Percentiles rank a stretch among this genome's conserved stretches.
Conservation (phyloP, 2,113 vertebrate species). For the Strix aluco region DNA sequence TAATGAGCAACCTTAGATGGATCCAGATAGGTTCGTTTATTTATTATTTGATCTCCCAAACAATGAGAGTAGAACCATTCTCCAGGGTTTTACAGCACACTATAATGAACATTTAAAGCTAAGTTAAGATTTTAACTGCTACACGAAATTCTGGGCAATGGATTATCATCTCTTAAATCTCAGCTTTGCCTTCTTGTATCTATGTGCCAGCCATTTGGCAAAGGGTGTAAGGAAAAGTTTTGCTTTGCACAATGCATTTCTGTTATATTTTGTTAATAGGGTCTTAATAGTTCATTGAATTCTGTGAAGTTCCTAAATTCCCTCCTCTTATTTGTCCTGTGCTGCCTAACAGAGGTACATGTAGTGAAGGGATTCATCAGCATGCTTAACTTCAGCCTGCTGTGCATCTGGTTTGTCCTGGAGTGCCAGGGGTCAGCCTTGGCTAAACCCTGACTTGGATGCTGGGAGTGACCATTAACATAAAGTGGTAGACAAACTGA, state of each 20-base stretch:
- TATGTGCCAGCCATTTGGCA: neutral
- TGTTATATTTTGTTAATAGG: neutral
- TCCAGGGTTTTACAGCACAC: neutral
- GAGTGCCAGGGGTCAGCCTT: neutral
- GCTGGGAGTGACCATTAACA: rapidly evolving
- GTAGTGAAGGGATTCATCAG: neutral
- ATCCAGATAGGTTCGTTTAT: neutral
- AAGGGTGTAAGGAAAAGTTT: neutral
- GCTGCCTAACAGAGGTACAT: neutral
- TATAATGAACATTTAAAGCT: neutral
- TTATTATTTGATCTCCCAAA: neutral
- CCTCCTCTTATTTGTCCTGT: neutral
- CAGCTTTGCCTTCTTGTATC: neutral
- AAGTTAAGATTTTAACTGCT: neutral
- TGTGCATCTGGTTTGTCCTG: neutral
- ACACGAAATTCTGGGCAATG: neutral
- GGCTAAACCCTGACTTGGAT: neutral
- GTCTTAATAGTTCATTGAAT: neutral
- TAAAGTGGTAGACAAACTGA: neutral
- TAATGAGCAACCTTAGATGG: neutral
- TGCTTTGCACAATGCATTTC: neutral
- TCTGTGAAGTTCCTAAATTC: neutral
- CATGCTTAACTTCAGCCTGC: neutral
- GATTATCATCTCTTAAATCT: neutral
- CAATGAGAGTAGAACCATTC: neutral